Conservation (phyloP, 2,888 invertebrate genomes). For the Sarcophaga caerulescens region DNA sequence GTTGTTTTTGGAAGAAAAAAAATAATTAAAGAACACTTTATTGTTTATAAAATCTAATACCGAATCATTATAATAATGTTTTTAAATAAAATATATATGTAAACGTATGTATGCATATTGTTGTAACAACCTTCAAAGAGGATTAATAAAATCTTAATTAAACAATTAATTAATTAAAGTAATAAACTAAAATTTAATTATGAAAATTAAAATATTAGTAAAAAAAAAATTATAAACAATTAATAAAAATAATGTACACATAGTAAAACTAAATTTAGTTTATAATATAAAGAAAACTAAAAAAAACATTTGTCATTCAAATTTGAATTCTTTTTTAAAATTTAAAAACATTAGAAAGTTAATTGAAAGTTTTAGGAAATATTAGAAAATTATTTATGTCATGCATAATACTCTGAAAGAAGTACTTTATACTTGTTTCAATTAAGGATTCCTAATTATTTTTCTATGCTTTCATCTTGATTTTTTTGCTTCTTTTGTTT, state of each 20-base stretch:
- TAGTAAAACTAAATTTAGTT: constrained; percentile 37
- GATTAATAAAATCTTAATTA: constrained; percentile 55
- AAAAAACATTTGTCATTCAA: neutral
- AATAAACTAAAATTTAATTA: constrained; percentile 44
- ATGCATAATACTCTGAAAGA: no score
- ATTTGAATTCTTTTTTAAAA: neutral
- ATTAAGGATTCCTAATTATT: no score
- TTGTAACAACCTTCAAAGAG: constrained; percentile 60
- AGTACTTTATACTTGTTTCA: no score
- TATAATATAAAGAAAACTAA: neutral
- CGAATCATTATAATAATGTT: constrained; percentile 23
- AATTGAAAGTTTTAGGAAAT: no score
- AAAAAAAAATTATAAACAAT: constrained; percentile 46
- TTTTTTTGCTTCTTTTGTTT: no score
- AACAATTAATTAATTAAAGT: constrained; percentile 51
- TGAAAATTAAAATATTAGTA: constrained; percentile 44
- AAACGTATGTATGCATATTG: constrained; percentile 2
- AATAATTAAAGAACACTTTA: constrained; percentile 58
- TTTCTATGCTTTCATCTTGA: no score
- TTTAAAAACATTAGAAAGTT: no score
- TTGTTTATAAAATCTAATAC: constrained; percentile 53
- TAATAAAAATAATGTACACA: constrained; percentile 53
- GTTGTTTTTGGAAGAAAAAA: constrained; percentile 44
- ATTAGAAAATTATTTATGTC: no score
- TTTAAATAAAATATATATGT: constrained; percentile 39